Evolutionary conservation across 2,888 invertebrate species (phyloP).

Genomic region (Atherix ibis): DNA sequence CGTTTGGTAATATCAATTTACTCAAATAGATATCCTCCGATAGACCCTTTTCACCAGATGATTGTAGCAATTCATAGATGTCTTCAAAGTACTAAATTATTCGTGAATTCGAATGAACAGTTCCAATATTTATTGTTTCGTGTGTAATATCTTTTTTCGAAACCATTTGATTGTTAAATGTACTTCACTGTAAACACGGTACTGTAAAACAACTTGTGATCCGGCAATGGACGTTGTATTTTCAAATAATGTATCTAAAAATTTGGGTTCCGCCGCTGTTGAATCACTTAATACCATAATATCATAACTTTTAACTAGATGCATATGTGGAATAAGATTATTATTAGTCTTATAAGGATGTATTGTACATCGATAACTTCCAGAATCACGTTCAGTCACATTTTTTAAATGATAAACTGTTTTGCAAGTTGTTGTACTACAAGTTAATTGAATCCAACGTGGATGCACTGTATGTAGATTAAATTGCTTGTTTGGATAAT

Average conservation of each 20-base stretch:
- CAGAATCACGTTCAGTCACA: constrained; percentile 28
- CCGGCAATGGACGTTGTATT: constrained; percentile 20
- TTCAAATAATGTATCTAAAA: constrained; percentile 21
- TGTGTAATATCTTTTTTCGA: constrained; percentile 15
- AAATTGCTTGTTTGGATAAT: too few species aligned
- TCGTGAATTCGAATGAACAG: too few species aligned
- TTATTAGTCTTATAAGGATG: constrained; percentile 21
- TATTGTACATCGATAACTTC: constrained; percentile 28
- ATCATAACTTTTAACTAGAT: constrained; percentile 26
- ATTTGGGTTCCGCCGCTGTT: constrained; percentile 24
- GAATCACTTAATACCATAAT: constrained; percentile 27
- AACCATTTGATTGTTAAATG: constrained; percentile 28
- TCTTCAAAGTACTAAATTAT: constrained; percentile 20
- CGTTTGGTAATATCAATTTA: constrained; percentile 23
- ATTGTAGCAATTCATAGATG: constrained; percentile 23
- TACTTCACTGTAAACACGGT: constrained; percentile 26
- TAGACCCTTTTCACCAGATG: constrained; percentile 22
- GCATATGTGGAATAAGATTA: constrained; percentile 20
- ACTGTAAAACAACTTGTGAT: constrained; percentile 25
- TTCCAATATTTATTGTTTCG: too few species aligned
- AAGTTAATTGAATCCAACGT: constrained; percentile 25
- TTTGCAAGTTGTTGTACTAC: too few species aligned
- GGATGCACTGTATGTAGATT: constrained; percentile 18
- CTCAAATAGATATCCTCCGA: constrained; percentile 25
- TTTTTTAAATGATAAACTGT: too few species aligned